A percentile compares a stretch with the other conserved stretches of the same genome.
Evolutionary conservation across 2,113 vertebrate species (phyloP).

Genomic region (Malaclemys terrapin): DNA sequence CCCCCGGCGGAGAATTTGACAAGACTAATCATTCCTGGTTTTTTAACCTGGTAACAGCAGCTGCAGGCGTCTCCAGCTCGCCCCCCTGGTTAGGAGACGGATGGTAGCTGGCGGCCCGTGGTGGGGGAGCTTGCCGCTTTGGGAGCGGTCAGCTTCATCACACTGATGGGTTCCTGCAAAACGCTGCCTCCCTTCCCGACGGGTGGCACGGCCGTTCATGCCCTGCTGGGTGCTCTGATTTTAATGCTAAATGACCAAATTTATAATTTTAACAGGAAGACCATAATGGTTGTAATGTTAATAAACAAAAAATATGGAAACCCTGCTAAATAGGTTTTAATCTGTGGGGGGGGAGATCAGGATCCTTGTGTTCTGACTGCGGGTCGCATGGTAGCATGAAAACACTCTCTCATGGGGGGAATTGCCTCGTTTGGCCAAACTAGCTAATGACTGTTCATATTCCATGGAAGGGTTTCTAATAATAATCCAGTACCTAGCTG

Average conservation of each 20-base stretch:
- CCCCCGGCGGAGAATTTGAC: neutral
- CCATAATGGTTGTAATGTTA: neutral
- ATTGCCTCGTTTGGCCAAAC: neutral
- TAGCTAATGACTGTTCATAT: neutral
- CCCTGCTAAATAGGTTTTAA: neutral
- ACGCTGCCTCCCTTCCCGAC: neutral
- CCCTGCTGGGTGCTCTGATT: neutral
- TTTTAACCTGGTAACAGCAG: neutral
- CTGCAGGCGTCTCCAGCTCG: neutral
- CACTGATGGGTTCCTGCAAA: neutral
- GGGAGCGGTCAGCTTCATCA: neutral
- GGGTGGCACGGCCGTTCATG: neutral
- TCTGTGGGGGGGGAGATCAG: too few species aligned
- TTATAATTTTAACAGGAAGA: neutral
- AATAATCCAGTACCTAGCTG: constrained; percentile 58
- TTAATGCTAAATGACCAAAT: neutral
- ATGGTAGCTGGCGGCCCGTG: neutral
- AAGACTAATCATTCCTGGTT: too few species aligned
- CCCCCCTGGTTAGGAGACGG: neutral
- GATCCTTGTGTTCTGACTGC: neutral
- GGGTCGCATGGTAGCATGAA: neutral
- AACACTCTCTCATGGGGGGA: too few species aligned
- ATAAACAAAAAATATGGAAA: neutral
- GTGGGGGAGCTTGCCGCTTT: neutral
- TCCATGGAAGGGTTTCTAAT: neutral